Evolutionary conservation across 2,113 vertebrate genomes (phyloP).

Genomic region (Cairina moschata): DNA sequence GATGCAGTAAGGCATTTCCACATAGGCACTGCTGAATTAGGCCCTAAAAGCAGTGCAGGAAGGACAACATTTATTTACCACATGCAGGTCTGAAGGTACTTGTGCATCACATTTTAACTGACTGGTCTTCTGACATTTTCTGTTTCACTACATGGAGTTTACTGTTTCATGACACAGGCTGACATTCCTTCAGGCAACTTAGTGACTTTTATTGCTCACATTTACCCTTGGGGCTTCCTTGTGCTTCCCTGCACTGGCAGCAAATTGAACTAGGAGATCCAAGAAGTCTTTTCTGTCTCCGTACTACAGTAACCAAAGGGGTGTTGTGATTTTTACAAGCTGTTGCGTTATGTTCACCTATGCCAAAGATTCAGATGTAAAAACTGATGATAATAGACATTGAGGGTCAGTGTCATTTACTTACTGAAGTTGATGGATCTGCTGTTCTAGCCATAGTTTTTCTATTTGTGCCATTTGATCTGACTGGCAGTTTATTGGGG

Average conservation of each 20-base stretch:
- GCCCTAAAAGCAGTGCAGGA: not conserved
- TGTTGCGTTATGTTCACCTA: not conserved
- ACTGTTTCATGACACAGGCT: conserved; percentile 4
- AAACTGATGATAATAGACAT: not conserved
- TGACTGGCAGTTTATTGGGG: not conserved
- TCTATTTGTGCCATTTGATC: not conserved
- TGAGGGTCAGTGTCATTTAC: not conserved
- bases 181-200: not conserved
- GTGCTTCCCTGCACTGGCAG: not conserved
- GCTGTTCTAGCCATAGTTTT: not conserved
- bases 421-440: not conserved
- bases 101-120: not conserved
- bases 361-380: conserved; percentile 21
- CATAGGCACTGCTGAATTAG: not conserved
- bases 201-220: conserved; percentile 24
- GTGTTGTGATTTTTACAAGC: not conserved
- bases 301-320: not conserved
- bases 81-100: not conserved
- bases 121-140: not conserved
- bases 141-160: conserved; percentile 11
- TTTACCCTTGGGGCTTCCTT: conserved; percentile 7
- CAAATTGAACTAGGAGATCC: not conserved
- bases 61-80: not conserved
- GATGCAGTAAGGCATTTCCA: not conserved
- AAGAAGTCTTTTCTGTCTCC: not conserved